Conservation (phyloP, 2,888 invertebrate genomes). For the Ectobius pallidus region DNA sequence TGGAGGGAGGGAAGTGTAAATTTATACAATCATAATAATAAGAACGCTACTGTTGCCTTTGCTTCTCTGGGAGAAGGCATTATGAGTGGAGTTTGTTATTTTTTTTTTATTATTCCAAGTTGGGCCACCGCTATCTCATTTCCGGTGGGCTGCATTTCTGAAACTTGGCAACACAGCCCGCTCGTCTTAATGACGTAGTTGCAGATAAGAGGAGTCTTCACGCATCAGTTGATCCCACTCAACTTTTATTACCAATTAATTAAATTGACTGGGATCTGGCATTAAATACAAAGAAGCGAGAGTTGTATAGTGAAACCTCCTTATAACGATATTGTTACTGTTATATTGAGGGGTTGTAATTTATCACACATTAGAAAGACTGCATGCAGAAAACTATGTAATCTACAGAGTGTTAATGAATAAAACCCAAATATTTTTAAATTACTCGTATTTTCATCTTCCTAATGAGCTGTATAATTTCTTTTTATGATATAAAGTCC, state of each 20-base stretch:
- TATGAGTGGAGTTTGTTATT: not conserved
- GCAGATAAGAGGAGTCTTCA: slow-evolving; percentile 1
- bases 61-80: too few species aligned
- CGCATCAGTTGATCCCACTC: slow-evolving; percentile 4
- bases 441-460: too few species aligned
- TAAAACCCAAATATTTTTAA: too few species aligned
- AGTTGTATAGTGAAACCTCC: too few species aligned
- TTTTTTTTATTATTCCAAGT: slow-evolving; percentile 7
- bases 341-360: too few species aligned
- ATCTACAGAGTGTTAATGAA: too few species aligned
- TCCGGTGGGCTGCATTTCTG: slow-evolving; percentile 22
- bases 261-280: slow-evolving; percentile 14
- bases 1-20: not conserved
- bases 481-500: too few species aligned
- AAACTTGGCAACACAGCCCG: slow-evolving; percentile 23
- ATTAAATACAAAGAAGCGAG: too few species aligned
- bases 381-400: too few species aligned
- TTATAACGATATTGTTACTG: too few species aligned
- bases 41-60: not conserved
- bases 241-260: slow-evolving; percentile 5
- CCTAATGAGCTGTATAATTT: too few species aligned
- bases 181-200: slow-evolving; percentile 21
- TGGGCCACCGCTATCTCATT: slow-evolving; percentile 22
- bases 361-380: too few species aligned
- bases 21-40: slow-evolving; percentile 4